Evolutionary conservation across 2,888 invertebrate species (phyloP).

Genomic region (Apamea monoglypha): DNA sequence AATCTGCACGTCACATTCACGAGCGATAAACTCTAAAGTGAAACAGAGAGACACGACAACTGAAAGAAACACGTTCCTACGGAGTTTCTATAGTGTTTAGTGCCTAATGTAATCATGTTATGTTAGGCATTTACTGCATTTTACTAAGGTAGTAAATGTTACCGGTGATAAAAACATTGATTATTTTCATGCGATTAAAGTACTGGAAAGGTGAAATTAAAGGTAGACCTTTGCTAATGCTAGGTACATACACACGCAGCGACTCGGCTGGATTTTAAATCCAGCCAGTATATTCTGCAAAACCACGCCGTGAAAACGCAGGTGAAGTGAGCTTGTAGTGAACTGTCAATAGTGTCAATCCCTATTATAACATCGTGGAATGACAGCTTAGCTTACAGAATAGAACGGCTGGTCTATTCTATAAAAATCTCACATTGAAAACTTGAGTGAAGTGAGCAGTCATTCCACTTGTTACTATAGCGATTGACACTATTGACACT

Average conservation of each 20-base stretch:
- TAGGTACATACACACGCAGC: not conserved
- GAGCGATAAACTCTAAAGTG: not conserved
- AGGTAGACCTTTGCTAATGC: not conserved
- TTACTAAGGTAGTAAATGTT: conserved; percentile 10
- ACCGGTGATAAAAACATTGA: conserved; percentile 19
- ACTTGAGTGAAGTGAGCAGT: too few species aligned
- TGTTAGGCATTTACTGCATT: conserved; percentile 8
- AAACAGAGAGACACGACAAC: not conserved
- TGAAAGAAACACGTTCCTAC: not conserved
- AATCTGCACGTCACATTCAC: not conserved
- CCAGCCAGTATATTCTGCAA: too few species aligned
- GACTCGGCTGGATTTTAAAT: not conserved
- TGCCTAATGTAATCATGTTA: conserved; percentile 1
- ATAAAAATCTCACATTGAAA: too few species aligned
- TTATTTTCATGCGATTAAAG: conserved; percentile 12
- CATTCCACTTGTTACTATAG: too few species aligned
- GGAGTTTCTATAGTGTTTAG: not conserved
- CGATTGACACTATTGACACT: too few species aligned
- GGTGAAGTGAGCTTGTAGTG: too few species aligned
- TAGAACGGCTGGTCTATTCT: too few species aligned
- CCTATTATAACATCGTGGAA: too few species aligned
- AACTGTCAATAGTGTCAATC: too few species aligned
- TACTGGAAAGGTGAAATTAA: conserved; percentile 5
- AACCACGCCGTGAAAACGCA: too few species aligned
- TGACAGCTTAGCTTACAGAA: too few species aligned